Percentiles rank a stretch among this genome's conserved stretches.
These are phyloP conservation scores for Anomalospiza imberbis DNA, from an alignment of 2,797 vertebrate species.

Conservation along the genomic window DNA sequence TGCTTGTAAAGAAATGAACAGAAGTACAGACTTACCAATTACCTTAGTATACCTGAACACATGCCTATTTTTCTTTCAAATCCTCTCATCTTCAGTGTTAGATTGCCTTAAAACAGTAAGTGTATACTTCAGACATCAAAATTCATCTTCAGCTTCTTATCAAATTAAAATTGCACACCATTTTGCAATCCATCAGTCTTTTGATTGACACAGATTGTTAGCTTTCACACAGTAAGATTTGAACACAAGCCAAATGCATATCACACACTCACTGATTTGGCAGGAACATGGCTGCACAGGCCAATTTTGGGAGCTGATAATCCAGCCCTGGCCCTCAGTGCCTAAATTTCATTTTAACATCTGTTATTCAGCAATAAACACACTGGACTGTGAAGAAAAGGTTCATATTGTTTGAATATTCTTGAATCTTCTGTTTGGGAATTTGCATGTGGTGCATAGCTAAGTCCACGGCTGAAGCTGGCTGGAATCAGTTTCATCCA, in stretches of 20 bases:
- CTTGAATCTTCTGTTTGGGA: neutral
- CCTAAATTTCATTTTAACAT: slow-evolving; percentile 10
- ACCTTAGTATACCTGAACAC: neutral
- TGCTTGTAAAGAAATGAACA: neutral
- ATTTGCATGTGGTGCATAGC: neutral
- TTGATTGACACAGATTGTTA: slow-evolving; percentile 24
- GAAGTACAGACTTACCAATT: neutral
- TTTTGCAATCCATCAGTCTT: slow-evolving; percentile 10
- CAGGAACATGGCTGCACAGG: neutral
- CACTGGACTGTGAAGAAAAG: slow-evolving; percentile 1
- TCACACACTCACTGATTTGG: slow-evolving; percentile 8
- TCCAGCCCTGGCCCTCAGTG: neutral
- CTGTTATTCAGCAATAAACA: slow-evolving; percentile 17
- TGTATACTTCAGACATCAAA: neutral
- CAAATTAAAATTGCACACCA: neutral
- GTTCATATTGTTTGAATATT: neutral
- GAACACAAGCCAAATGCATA: neutral
- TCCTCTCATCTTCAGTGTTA: neutral
- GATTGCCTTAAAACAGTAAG: neutral
- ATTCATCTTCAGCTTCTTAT: neutral
- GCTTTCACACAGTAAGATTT: neutral
- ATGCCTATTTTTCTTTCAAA: neutral
- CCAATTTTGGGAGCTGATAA: neutral
- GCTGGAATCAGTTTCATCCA: neutral
- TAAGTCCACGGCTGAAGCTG: neutral